phyloP scores from a whole-genome alignment of 2,888 invertebrate genomes.

The Calliopum simillimum region DNA sequence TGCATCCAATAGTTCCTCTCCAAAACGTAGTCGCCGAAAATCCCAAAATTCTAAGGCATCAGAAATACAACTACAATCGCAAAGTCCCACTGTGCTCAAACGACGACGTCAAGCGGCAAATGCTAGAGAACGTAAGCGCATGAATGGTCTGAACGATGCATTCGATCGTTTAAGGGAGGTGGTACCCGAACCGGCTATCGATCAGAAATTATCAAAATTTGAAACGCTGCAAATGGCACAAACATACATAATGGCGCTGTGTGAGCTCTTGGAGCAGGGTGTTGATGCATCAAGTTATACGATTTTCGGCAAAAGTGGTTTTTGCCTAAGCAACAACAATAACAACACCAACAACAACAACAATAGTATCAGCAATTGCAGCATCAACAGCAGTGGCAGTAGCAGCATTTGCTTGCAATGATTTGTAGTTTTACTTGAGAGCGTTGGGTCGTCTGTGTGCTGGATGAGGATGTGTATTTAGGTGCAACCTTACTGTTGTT shows the following conservation, averaged over 20 bases:
- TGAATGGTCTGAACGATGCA: constrained; percentile 82
- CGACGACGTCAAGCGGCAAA: constrained; percentile 78
- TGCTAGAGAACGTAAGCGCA: constrained; percentile 78
- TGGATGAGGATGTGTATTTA: no score
- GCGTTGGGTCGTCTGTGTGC: no score
- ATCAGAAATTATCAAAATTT: constrained; percentile 80
- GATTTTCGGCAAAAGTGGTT: constrained; percentile 3
- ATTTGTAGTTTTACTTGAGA: no score
- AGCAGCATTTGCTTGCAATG: no score
- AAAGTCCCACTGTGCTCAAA: constrained; percentile 71
- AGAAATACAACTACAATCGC: constrained; percentile 55
- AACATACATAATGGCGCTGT: constrained; percentile 77
- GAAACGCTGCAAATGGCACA: constrained; percentile 86
- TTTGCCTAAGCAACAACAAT: background rate
- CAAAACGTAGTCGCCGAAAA: no score
- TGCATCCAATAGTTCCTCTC: constrained; percentile 18
- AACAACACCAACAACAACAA: constrained; percentile 14
- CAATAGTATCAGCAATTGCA: background rate
- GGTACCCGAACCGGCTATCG: constrained; percentile 77
- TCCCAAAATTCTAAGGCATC: background rate
- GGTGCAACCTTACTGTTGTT: no score
- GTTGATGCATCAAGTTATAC: constrained; percentile 29
- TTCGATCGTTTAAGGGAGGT: constrained; percentile 79
- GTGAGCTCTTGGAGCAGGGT: constrained; percentile 72
- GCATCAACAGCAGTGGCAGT: no score